Base-by-base conservation (phyloP, 1,140 invertebrate genomes). In the Zaprionus gabonicus region DNA sequence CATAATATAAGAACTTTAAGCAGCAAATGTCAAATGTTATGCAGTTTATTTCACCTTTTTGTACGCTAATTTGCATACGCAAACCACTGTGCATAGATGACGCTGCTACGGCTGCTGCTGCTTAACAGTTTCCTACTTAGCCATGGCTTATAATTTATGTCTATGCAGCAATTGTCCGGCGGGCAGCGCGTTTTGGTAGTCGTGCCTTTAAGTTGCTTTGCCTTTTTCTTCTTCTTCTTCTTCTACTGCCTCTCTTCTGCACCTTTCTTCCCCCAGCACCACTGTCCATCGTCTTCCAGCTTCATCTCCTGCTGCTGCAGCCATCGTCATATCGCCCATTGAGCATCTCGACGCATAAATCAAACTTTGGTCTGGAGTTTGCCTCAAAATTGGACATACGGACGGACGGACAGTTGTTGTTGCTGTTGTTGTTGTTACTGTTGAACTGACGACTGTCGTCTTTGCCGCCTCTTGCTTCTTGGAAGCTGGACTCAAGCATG, bases 91-190 rank as follows among this genome's bases (percentile, higher is more conserved):
- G 44, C 63, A 49, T 7, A 53, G 76, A 38, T 49, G 38, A 38
- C 49, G 38, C 62, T 49, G 71, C 27, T 28, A 6, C 6, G 27
- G 27, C 53, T 28, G 66, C 71, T 70, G 67, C 59, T 23, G 67
- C 59, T 75, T 75, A 58, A 71, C 53, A 64, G 72, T 75, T 75
- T 70, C 59, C 72, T 75, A 70, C 59, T 80, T 80, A 88, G 80
- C 81, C 78, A 75, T 76, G 84, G 84, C 78, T 80, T 81, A 88
- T 87, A 87, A 87, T 88, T 87, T 87, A 87, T 87, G 84, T 88
- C 82, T 78, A 73, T 76, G 78, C 76, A 79, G 68, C 84, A 69
- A 80, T 87, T 86, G 78, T 81, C 83, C 81, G 81, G 38, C 77
- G 79, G 83, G 77, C 81, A 76, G 73, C 70, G 74, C 76, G 67